These are phyloP conservation scores for Salvelinus fontinalis DNA, from an alignment of 2,113 vertebrate species.

Conservation along the genomic window DNA sequence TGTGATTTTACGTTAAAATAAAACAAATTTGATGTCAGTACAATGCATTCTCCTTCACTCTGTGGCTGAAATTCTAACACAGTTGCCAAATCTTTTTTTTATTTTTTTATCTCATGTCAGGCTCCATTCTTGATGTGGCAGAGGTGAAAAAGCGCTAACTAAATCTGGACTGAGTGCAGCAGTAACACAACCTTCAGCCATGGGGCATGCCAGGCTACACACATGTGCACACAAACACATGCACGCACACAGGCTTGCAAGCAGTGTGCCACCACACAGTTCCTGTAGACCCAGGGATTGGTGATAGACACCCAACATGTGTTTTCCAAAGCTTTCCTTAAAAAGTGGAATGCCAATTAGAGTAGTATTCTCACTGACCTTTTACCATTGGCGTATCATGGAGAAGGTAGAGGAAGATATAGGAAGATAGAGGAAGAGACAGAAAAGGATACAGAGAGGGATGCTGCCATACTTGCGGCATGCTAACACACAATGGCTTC, in stretches of 20 bases:
- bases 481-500: not conserved
- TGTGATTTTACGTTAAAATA: constrained; percentile 32
- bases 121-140: constrained; percentile 11
- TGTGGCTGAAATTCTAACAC: constrained; percentile 41
- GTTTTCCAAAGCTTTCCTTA: not conserved
- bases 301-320: too few relatives aligned
- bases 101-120: constrained; percentile 44
- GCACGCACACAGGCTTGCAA: not conserved
- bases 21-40: constrained; percentile 44
- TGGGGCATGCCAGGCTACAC: not conserved
- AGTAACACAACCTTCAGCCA: not conserved
- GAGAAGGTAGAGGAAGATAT: not conserved
- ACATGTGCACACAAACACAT: not conserved
- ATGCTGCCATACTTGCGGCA: not conserved
- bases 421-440: not conserved
- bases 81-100: constrained; percentile 23
- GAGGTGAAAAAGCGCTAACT: not conserved
- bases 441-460: not conserved
- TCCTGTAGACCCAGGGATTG: too few relatives aligned
- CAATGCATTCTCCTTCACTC: constrained; percentile 49
- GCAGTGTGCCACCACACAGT: not conserved
- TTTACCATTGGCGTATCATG: not conserved
- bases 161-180: not conserved
- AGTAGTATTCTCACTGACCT: too few relatives aligned
- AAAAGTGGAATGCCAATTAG: not conserved